phyloP scores from a whole-genome alignment of 92 coral and sea anemone species.

The Parazoanthus atlanticus region DNA sequence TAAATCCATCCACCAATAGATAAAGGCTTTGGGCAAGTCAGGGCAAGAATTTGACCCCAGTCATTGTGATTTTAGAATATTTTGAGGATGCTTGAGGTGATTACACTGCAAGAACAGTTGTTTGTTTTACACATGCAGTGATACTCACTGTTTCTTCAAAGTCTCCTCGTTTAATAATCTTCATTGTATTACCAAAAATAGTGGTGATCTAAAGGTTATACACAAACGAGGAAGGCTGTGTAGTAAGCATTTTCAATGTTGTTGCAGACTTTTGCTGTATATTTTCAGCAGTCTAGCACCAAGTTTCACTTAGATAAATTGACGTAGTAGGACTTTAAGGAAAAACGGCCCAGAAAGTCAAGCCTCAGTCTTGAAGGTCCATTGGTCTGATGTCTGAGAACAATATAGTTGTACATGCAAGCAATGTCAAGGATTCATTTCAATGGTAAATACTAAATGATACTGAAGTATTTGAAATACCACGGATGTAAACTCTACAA shows the following conservation, averaged over 20 bases:
- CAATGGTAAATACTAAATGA: constrained; percentile 1
- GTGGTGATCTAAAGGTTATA: neutral
- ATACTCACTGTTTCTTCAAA: neutral
- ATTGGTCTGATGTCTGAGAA: neutral
- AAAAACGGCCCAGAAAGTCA: neutral
- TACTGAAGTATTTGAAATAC: too few species aligned
- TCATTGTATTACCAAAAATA: neutral
- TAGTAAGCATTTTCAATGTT: neutral
- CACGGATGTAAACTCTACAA: too few species aligned
- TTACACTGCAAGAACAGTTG: constrained; percentile 3
- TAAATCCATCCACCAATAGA: constrained; percentile 34
- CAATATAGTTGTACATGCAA: neutral
- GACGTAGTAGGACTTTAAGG: neutral
- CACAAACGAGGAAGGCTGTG: neutral
- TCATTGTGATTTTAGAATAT: constrained; percentile 24
- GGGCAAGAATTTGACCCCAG: constrained; percentile 35
- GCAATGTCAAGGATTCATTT: constrained; percentile 29
- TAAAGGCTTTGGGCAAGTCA: constrained; percentile 21
- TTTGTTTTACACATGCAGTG: constrained; percentile 30
- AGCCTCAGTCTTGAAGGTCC: neutral
- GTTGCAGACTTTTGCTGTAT: constrained; percentile 14
- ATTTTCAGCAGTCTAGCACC: neutral
- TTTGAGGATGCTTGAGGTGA: constrained; percentile 21
- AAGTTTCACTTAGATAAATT: neutral
- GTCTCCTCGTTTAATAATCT: neutral